These are phyloP conservation scores for Dasyornis broadbenti DNA, from an alignment of 2,113 vertebrate species.

Conservation along the genomic window DNA sequence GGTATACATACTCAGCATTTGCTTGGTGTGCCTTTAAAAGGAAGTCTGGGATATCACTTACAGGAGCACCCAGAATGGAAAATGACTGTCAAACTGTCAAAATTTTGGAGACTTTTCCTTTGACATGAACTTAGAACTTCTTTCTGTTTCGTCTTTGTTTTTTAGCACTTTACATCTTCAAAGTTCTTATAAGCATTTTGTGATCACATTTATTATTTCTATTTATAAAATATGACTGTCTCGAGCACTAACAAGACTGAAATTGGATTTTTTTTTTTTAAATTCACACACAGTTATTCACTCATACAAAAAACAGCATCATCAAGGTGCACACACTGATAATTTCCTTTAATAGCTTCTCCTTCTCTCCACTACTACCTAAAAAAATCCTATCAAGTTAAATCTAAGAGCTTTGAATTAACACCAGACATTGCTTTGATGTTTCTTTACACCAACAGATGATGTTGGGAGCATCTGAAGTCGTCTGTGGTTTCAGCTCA, in stretches of 20 bases:
- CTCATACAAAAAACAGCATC: neutral
- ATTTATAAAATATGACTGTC: neutral
- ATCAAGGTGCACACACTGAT: neutral
- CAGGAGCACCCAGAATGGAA: neutral
- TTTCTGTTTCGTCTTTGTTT: neutral
- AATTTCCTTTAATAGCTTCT: neutral
- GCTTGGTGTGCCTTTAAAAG: neutral
- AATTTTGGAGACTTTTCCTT: neutral
- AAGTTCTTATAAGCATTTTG: conserved; percentile 2
- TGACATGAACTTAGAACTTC: neutral
- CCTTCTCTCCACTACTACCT: neutral
- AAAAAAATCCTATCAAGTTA: neutral
- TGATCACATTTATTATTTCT: conserved; percentile 17
- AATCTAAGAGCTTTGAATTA: neutral
- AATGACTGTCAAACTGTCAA: neutral
- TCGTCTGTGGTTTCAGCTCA: neutral
- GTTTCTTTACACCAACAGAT: neutral
- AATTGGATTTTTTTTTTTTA: neutral
- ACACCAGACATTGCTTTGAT: neutral
- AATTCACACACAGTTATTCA: neutral
- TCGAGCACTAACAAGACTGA: neutral
- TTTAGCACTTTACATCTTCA: neutral
- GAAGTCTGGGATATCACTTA: neutral
- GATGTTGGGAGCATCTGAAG: neutral
- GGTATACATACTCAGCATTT: neutral